These are phyloP conservation scores for Heliconius sara DNA, from an alignment of 2,888 invertebrate species.

Conservation along the genomic window DNA sequence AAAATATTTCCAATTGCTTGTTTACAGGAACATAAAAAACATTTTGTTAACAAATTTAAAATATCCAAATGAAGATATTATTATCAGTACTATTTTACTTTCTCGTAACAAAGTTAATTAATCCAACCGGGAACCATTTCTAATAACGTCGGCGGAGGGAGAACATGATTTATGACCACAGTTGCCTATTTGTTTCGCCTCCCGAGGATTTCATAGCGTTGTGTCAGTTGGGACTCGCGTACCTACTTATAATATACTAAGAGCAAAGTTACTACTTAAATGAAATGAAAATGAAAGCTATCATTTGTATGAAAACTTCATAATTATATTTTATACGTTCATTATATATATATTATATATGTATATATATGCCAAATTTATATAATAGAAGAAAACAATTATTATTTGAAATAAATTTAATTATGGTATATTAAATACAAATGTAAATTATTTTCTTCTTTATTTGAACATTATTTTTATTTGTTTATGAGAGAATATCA, in stretches of 20 bases:
- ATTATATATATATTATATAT: neutral
- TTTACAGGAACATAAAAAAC: neutral
- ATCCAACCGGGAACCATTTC: conserved; percentile 49
- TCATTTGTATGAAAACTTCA: neutral
- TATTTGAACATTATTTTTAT: neutral
- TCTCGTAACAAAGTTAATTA: conserved; percentile 51
- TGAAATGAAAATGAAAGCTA: conserved; percentile 3
- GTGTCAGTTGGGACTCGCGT: conserved; percentile 31
- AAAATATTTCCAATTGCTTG: too few relatives aligned
- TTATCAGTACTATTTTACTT: conserved; percentile 38
- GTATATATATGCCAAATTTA: neutral
- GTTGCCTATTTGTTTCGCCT: conserved; percentile 50
- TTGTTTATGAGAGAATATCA: neutral
- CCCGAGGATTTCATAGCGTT: conserved; percentile 44
- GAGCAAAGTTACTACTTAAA: conserved; percentile 6
- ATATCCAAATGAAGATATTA: conserved; percentile 35
- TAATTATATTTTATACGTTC: neutral
- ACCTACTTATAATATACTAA: conserved; percentile 11
- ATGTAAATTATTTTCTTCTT: neutral
- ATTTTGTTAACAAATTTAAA: conserved; percentile 13
- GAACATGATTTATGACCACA: conserved; percentile 52
- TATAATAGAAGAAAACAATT: neutral
- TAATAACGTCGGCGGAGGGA: conserved; percentile 49
- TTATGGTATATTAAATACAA: neutral
- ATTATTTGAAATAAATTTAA: neutral